These are phyloP conservation scores for Ardeotis arabs DNA, from an alignment of 2,113 vertebrate species.

Conservation along the genomic window DNA sequence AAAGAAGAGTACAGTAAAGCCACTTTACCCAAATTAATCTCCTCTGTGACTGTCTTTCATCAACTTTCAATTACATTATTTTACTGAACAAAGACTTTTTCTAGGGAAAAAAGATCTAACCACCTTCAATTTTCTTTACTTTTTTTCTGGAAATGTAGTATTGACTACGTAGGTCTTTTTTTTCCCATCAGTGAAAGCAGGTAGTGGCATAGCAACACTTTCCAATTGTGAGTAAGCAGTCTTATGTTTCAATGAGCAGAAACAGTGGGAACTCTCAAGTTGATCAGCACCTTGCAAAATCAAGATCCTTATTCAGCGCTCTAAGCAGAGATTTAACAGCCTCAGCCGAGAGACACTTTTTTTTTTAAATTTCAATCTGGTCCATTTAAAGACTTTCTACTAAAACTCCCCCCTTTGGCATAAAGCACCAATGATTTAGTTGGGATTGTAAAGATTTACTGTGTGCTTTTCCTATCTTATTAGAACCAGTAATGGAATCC, in stretches of 20 bases:
- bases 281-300: neutral
- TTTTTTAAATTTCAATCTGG: neutral
- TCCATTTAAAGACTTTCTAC: neutral
- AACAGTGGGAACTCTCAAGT: neutral
- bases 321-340: neutral
- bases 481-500: conserved; percentile 28
- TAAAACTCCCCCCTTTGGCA: neutral
- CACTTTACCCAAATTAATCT: neutral
- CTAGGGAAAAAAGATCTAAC: neutral
- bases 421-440: neutral
- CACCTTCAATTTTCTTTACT: neutral
- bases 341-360: neutral
- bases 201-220: neutral
- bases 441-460: conserved; percentile 33
- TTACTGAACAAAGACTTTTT: neutral
- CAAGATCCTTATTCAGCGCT: neutral
- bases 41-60: neutral
- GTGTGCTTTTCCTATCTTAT: conserved; percentile 26
- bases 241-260: neutral
- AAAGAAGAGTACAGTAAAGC: neutral
- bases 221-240: neutral
- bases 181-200: neutral
- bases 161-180: neutral
- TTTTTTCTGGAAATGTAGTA: neutral
- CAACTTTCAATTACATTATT: neutral